Evolutionary conservation across 2,888 invertebrate species (phyloP), one percentile per base, ranked within the genome.

Genomic region (Nysson spinosus): DNA sequence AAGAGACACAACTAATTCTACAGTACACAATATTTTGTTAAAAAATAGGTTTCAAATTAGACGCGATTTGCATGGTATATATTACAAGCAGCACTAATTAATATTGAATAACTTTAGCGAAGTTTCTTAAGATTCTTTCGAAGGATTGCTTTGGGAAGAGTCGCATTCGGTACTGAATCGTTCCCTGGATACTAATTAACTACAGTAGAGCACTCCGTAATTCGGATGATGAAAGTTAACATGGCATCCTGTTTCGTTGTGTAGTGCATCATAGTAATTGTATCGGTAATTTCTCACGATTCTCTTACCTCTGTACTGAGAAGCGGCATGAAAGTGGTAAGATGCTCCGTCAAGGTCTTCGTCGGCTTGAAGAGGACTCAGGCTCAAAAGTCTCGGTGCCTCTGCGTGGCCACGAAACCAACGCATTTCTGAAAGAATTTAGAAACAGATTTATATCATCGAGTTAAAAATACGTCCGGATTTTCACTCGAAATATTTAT

Each of bases 321-420:
- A 79, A 55, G 83, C 63, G 22, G 81, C 76, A 72, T 81, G 83
- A 62, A 83, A 80, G 65, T 82, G 83, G 54, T 84, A 75, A 57
- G 85, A 81, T 57, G 82, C 79, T 54, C 80, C 81, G 73, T 85
- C 83, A 75, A 79, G 82, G 69, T 84, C 85, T 75, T 84, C 87
- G 65, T 87, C 87, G 62, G 84, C 85, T 72, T 89, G 85, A 55
- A 90, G 83, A 28, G 92, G 92, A 69, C 93, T 92, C 67, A 93
- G 89, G 87, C 92, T 92, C 70, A 93, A 89, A 82, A 93, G 90
- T 87, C 92, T 90, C 78, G 93, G 93, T 84, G 92, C 92, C 83
- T 91, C 91, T 76, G 88, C 87, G 81, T 90, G 90, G 87, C 88
- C 89, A 68, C 90, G 91, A 89, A 93, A 93, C 93, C 93, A 93